Base-by-base conservation (phyloP, 2,888 invertebrate species). In the Augiades crinisus region DNA sequence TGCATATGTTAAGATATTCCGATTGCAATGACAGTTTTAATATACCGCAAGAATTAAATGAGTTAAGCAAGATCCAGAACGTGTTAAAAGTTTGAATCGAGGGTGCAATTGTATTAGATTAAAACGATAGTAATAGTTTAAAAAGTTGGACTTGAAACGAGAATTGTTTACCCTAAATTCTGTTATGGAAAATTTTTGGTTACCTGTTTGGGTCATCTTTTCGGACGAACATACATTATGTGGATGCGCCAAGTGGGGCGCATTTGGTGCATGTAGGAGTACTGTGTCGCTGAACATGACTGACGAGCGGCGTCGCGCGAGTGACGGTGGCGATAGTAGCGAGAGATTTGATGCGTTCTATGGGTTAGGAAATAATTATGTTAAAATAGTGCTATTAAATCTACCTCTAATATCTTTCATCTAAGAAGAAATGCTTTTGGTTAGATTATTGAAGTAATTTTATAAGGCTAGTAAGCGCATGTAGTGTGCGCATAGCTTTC, bases 281-380 rank as follows among this genome's bases (percentile, higher is more conserved):
- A 96, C 94, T 24, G 95, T 94, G 72, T 96, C 96, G 70, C 95
- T 96, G 85, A 96, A 96, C 95, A 96, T 96, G 55, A 96, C 96
- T 59, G 95, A 95, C 31, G 96, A 96, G 45, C 95, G 90, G 12
- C 96, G 91, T 12, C 94, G 91, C 60, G 94, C 92, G 51, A 92
- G 90, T 46, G 93, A 92, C 21, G 95, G 94, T 36, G 95, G 95
- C 61, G 95, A 95, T 45, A 95, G 83, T 44, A 95, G 90, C 36
- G 94, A 93, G 6, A 92, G 81, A 56, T 92, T 92, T 53, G 94
- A 92, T 21, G 94, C 92, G 63, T 93, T 93, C 91, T 93, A 64
- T 24, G 37, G 41, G 5, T 12, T 2, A 41, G 34, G n/a, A n/a
- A n/a, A n/a, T n/a, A 34, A 38, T 3, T 22, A 13, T 10, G 12